Base-by-base conservation (phyloP, 2,797 vertebrate species). In the Pipistrellus nathusii region DNA sequence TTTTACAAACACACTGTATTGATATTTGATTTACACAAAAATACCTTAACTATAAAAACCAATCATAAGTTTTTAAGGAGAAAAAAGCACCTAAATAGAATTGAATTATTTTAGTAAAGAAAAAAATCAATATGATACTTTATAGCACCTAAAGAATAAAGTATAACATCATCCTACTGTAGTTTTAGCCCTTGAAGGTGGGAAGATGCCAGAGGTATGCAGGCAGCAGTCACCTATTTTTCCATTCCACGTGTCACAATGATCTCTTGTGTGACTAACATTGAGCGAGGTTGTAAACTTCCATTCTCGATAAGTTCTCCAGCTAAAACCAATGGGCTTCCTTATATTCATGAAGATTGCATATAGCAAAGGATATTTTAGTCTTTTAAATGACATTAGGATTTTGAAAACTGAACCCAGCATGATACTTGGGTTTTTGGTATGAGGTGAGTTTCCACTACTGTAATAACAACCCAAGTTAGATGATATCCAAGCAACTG, bases 1-100 rank as follows among this genome's bases (percentile, higher is more conserved):
- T 68, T 68, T 77, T 72, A 82, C 48, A 81, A 95, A 35, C 23
- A 93, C 9, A 80, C 12, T 38, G 35, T 32, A 46, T 76, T 87
- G 62, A 64, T 64, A 57, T 27, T 62, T 64, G 32, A n/a, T 38
- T 87, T 84, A 91, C 21, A 92, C 20, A 88, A 85, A 84, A 93
- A 48, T 46, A 30, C 59, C 25, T 69, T 11, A 87, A 72, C 30
- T 32, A 86, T 53, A 87, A 86, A 93, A 92, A 53, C 5, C 30
- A 95, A 15, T 41, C 38, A 32, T 76, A 77, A 38, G 17, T 72
- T 90, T 78, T 27, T 48, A 88, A 94, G 64, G 35, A 77, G 57
- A 90, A 51, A 71, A 91, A 94, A 78, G 38, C 18, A 73, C 6
- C 59, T 27, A 48, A 57, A 84, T 8, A 89, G 48, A 86, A 73